Conservation (phyloP, 2,797 vertebrate genomes). For the Synanceia verrucosa region DNA sequence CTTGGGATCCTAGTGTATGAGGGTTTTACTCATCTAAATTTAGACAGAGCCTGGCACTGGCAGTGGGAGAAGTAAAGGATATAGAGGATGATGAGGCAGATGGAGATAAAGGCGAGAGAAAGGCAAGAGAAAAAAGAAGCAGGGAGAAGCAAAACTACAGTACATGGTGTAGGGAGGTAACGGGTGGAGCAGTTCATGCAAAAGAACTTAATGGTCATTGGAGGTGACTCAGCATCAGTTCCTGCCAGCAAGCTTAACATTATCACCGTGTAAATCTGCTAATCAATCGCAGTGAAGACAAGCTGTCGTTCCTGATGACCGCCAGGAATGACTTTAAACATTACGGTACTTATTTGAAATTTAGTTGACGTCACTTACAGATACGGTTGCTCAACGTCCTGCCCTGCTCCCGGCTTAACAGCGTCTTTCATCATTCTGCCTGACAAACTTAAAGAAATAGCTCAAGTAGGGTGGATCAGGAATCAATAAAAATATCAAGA, state of each 20-base stretch:
- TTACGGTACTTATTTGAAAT: constrained; percentile 2
- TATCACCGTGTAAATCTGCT: constrained; percentile 44
- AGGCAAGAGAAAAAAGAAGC: neutral
- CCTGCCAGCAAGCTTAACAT: constrained; percentile 53
- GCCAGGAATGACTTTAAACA: constrained; percentile 17
- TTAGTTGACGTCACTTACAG: constrained; percentile 3
- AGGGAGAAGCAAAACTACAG: neutral
- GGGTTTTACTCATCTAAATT: constrained; percentile 60
- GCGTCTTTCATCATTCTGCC: neutral
- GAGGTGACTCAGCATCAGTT: constrained; percentile 43
- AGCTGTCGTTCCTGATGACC: constrained; percentile 4
- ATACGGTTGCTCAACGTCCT: neutral
- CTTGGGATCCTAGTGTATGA: constrained; percentile 32
- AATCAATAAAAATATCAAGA: no score
- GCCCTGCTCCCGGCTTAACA: neutral
- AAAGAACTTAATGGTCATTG: constrained; percentile 39
- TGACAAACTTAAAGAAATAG: neutral
- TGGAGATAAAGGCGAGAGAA: constrained; percentile 20
- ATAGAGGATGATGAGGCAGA: constrained; percentile 23
- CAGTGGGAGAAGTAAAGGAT: constrained; percentile 18
- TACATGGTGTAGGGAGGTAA: neutral
- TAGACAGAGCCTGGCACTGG: constrained; percentile 37
- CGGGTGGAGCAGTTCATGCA: constrained; percentile 8
- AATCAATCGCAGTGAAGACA: constrained; percentile 34
- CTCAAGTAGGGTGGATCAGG: no score